These are phyloP conservation scores for Leptinotarsa juncta DNA, from an alignment of 2,888 invertebrate species.

Conservation along the genomic window DNA sequence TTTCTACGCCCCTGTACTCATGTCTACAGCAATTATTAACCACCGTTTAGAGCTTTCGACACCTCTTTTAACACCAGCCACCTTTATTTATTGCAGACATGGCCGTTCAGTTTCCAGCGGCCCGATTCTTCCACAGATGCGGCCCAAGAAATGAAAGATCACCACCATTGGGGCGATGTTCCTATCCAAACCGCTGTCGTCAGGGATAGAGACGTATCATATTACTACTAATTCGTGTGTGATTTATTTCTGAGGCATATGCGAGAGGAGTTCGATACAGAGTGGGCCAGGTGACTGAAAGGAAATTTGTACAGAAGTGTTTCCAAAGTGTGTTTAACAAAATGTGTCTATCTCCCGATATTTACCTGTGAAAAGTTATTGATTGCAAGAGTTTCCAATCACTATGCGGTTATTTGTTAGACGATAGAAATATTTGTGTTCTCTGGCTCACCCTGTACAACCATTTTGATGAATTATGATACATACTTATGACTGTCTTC, in stretches of 20 bases:
- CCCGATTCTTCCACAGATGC: conserved; percentile 66
- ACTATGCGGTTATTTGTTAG: no score
- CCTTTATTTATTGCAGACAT: conserved; percentile 72
- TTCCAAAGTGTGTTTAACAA: no score
- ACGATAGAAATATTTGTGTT: background rate
- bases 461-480: background rate
- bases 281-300: background rate
- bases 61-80: conserved; percentile 22
- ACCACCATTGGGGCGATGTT: conserved; percentile 55
- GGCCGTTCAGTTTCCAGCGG: conserved; percentile 84
- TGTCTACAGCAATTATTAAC: conserved; percentile 7
- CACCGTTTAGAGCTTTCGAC: conserved; percentile 34
- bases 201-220: conserved; percentile 61
- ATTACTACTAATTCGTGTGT: conserved; percentile 59
- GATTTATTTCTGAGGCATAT: conserved; percentile 33
- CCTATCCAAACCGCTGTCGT: conserved; percentile 59
- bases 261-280: background rate
- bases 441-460: conserved; percentile 12
- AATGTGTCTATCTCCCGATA: no score
- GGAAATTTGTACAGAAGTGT: background rate
- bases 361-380: no score
- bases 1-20: background rate
- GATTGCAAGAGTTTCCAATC: no score
- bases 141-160: conserved; percentile 59
- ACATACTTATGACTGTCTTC: conserved; percentile 18